These are phyloP conservation scores for Aepyceros melampus DNA, from an alignment of 2,113 vertebrate genomes.

Conservation along the genomic window DNA sequence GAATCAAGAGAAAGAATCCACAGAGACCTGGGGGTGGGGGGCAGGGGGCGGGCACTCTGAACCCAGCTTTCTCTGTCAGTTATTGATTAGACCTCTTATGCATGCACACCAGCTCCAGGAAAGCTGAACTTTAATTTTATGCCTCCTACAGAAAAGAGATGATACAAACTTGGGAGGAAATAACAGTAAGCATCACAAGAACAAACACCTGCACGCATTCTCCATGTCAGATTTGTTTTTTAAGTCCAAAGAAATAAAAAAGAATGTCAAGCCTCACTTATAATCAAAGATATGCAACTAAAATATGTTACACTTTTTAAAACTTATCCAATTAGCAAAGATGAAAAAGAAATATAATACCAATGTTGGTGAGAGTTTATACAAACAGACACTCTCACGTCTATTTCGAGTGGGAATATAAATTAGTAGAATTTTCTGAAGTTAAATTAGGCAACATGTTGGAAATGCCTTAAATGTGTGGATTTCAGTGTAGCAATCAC, in stretches of 20 bases:
- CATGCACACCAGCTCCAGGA: conserved; percentile 35
- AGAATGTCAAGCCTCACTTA: conserved; percentile 22
- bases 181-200: neutral
- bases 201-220: neutral
- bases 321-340: conserved; percentile 53
- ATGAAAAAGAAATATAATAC: conserved; percentile 47
- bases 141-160: neutral
- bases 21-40: conserved; percentile 72
- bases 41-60: conserved; percentile 54
- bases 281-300: conserved; percentile 53
- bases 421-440: conserved; percentile 28
- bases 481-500: neutral
- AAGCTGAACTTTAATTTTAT: conserved; percentile 6
- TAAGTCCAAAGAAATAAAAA: conserved; percentile 26
- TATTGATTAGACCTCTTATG: conserved; percentile 70
- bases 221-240: neutral
- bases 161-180: neutral
- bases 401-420: neutral
- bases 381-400: neutral
- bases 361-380: neutral
- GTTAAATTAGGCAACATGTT: neutral
- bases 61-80: conserved; percentile 69
- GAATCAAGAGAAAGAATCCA: conserved; percentile 71
- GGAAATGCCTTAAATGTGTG: neutral
- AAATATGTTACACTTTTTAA: neutral